phyloP scores from a whole-genome alignment of 2,113 vertebrate genomes.

The Lipophrys pholis region DNA sequence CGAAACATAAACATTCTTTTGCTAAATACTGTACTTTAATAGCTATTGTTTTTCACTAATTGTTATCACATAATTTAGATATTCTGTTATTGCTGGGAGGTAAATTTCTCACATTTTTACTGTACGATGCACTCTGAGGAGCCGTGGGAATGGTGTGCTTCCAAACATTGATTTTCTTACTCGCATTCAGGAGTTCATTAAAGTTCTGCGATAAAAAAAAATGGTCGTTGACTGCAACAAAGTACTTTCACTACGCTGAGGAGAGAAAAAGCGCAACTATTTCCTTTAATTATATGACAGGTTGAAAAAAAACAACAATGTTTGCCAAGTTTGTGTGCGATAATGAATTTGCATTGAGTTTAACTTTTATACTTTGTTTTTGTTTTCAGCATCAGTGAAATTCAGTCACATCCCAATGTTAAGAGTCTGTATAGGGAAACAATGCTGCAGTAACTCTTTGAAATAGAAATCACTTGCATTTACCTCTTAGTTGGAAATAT shows the following conservation, averaged over 20 bases:
- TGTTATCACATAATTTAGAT: neutral
- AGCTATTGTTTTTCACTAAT: neutral
- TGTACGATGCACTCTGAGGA: neutral
- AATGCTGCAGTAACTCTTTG: too few species aligned
- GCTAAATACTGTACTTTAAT: neutral
- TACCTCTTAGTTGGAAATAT: too few species aligned
- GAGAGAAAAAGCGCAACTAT: neutral
- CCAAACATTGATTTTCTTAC: slow-evolving; percentile 2
- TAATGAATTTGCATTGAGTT: neutral
- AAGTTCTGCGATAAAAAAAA: neutral
- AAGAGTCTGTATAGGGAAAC: too few species aligned
- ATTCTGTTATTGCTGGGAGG: neutral
- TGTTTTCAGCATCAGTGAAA: neutral
- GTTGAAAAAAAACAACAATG: slow-evolving; percentile 2
- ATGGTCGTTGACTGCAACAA: neutral
- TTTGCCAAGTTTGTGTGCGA: neutral
- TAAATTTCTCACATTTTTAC: neutral
- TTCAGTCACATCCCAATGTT: too few species aligned
- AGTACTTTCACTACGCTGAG: neutral
- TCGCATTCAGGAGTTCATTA: neutral
- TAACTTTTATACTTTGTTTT: neutral
- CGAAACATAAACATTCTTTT: neutral
- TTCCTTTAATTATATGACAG: slow-evolving; percentile 7
- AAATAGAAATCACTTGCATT: too few species aligned
- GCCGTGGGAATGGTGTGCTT: neutral